These are phyloP conservation scores for Samia ricini DNA, from an alignment of 1,140 invertebrate genomes.

Conservation along the genomic window DNA sequence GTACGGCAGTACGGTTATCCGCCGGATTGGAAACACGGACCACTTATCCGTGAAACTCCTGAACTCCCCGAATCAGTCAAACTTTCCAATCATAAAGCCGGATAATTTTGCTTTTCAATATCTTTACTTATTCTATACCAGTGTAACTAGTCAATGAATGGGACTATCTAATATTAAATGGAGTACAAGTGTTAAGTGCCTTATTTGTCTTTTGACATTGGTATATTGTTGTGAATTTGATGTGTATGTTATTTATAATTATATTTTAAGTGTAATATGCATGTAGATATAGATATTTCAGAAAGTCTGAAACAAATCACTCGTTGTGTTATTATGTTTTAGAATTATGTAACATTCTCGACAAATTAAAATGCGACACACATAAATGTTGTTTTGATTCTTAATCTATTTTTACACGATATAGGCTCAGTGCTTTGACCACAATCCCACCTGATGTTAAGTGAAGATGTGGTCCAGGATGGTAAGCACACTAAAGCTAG, in stretches of 20 bases:
- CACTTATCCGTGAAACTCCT: constrained; percentile 32
- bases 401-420: background rate
- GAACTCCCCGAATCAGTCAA: constrained; percentile 35
- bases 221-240: background rate
- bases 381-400: background rate
- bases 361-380: background rate
- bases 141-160: constrained; percentile 28
- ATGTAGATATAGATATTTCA: background rate
- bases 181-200: constrained; percentile 18
- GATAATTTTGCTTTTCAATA: constrained; percentile 16
- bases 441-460: no score
- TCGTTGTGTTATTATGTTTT: background rate
- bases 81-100: constrained; percentile 27
- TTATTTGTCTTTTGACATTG: constrained; percentile 11
- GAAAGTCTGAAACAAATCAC: background rate
- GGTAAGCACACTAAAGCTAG: no score
- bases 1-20: constrained; percentile 58
- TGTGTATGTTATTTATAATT: background rate
- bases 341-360: background rate
- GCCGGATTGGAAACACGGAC: constrained; percentile 54
- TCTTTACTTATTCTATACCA: constrained; percentile 11
- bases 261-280: background rate
- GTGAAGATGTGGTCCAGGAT: no score
- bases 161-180: constrained; percentile 2
- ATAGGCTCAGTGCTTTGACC: no score